Evolutionary conservation across 2,113 vertebrate species (phyloP).

Genomic region (Silurus meridionalis): DNA sequence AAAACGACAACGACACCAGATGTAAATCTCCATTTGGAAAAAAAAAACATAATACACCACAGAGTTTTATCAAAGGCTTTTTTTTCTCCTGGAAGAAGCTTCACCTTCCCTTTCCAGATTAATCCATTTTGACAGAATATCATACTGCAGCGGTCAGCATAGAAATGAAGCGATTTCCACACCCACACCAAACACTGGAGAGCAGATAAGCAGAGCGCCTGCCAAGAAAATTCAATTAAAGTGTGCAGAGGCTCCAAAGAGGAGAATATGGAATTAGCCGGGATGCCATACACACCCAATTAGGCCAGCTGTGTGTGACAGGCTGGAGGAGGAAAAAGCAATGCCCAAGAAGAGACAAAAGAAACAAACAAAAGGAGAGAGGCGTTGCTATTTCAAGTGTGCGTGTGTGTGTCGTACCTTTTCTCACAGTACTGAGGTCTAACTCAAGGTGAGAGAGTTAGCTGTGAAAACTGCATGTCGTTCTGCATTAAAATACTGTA

Average conservation of each 20-base stretch:
- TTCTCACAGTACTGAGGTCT: not conserved
- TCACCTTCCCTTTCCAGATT: constrained; percentile 47
- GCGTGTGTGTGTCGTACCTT: not conserved
- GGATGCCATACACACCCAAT: constrained; percentile 48
- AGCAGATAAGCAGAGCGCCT: constrained; percentile 41
- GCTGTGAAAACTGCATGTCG: not conserved
- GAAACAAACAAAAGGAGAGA: constrained; percentile 20
- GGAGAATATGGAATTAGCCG: constrained; percentile 57
- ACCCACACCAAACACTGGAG: constrained; percentile 43
- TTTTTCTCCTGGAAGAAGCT: constrained; percentile 34
- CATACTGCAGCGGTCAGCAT: constrained; percentile 51
- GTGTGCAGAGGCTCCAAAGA: constrained; percentile 41
- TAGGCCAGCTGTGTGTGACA: constrained; percentile 44
- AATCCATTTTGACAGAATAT: constrained; percentile 57
- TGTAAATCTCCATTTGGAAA: constrained; percentile 29
- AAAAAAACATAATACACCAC: not conserved
- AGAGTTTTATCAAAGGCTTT: constrained; percentile 40
- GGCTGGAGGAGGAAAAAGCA: constrained; percentile 31
- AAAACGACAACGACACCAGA: not conserved
- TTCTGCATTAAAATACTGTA: constrained; percentile 11
- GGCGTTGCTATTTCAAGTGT: constrained; percentile 37
- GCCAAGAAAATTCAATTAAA: constrained; percentile 61
- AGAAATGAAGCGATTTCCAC: constrained; percentile 56
- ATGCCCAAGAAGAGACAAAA: constrained; percentile 17
- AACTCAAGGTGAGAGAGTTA: constrained; percentile 5